phyloP scores from a whole-genome alignment of 2,888 invertebrate species.

The Sminthurinus aureus region DNA sequence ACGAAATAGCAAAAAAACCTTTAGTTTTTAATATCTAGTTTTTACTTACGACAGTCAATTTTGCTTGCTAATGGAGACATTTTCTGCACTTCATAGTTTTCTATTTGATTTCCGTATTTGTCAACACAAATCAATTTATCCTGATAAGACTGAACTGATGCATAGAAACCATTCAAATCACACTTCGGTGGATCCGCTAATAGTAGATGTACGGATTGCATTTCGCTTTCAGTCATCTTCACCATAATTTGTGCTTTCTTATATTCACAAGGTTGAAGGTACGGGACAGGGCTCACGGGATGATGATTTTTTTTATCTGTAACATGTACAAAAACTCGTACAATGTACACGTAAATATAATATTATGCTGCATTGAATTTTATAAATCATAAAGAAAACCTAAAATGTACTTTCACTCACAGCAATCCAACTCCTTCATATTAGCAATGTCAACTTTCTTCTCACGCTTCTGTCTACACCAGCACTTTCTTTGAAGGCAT shows the following conservation, averaged over 20 bases:
- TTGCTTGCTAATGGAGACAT: conserved; percentile 63
- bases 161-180: conserved; percentile 57
- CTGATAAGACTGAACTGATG: conserved; percentile 49
- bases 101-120: conserved; percentile 67
- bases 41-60: conserved; percentile 62
- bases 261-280: conserved; percentile 52
- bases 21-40: background rate
- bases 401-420: conserved; percentile 52
- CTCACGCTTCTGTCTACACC: conserved; percentile 47
- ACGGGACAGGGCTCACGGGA: conserved; percentile 18
- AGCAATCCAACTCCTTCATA: conserved; percentile 49
- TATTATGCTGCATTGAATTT: no score
- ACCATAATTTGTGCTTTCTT: conserved; percentile 43
- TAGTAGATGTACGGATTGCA: conserved; percentile 41
- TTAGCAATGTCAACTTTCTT: conserved; percentile 35
- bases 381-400: no score
- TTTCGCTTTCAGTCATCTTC: conserved; percentile 44
- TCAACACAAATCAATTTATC: conserved; percentile 67
- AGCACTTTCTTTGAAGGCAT: conserved; percentile 71
- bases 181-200: conserved; percentile 54
- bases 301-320: conserved; percentile 21
- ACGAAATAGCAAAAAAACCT: background rate
- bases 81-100: conserved; percentile 65
- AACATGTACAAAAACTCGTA: background rate
- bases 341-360: background rate